Conservation (phyloP, 1,140 invertebrate genomes). For the Eufriesea mexicana region DNA sequence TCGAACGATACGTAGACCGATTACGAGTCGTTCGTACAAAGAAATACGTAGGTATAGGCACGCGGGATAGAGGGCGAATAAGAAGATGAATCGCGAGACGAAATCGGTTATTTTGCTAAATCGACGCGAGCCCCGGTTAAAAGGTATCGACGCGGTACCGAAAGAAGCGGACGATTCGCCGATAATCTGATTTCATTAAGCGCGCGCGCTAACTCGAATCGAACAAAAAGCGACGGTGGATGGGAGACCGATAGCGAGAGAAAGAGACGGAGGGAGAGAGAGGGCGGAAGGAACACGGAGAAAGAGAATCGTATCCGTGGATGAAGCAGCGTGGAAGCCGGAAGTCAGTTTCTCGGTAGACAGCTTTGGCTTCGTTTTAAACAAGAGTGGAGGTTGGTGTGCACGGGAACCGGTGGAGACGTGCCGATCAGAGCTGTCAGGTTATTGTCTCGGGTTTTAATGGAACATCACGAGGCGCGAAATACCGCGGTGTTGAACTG, state of each 20-base stretch:
- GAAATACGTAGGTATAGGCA: background rate
- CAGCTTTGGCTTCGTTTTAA: slow-evolving; percentile 58
- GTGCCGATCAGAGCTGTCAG: slow-evolving; percentile 78
- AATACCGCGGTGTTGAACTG: slow-evolving; percentile 71
- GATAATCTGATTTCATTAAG: slow-evolving; percentile 34
- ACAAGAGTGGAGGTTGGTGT: slow-evolving; percentile 25
- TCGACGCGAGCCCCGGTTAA: too few relatives aligned
- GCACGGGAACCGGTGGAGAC: slow-evolving; percentile 50
- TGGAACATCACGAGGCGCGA: slow-evolving; percentile 77
- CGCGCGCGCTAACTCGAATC: background rate
- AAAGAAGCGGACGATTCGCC: background rate
- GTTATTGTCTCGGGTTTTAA: slow-evolving; percentile 82
- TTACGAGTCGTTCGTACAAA: background rate
- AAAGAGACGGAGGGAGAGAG: background rate
- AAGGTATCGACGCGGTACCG: too few relatives aligned
- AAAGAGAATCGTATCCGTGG: slow-evolving; percentile 42
- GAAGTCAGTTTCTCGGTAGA: slow-evolving; percentile 69
- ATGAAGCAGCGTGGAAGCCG: slow-evolving; percentile 51
- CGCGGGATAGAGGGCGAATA: too few relatives aligned
- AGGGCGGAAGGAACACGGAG: background rate
- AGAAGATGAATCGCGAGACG: too few relatives aligned
- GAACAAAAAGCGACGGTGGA: slow-evolving; percentile 13
- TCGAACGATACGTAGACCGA: background rate
- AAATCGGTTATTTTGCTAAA: too few relatives aligned
- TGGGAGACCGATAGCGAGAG: too few relatives aligned